Base-by-base conservation (phyloP, 35 echinoderm and acorn worm species). In the Eucidaris tribuloides region DNA sequence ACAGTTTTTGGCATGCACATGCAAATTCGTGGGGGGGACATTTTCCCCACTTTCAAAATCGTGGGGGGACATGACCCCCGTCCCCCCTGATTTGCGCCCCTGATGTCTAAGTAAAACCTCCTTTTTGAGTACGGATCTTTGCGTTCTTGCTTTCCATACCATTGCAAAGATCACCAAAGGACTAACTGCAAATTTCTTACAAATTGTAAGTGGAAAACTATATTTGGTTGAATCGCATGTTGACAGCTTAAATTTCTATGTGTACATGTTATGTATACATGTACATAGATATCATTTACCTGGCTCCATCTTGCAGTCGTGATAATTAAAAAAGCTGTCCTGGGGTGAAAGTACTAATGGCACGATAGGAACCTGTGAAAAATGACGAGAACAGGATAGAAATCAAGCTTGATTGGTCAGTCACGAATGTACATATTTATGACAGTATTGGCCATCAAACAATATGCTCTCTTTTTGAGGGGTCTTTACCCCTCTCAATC, bases 281-380 rank as follows among this genome's bases (percentile, higher is more conserved):
- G 7, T 35, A 33, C 19, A 76, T 22, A 37, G 23, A 60, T 25
- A 62, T n/a, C 24, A 80, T 20, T 76, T 60, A 85, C 88, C 88
- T 62, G 46, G 50, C 0, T 68, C 79, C 50, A 90, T 84, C 45
- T 48, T 44, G 28, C 58, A 84, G 68, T 90, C 66, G 54, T 58
- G 84, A 42, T 84, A 85, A 90, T 82, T 90, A 71, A 90, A 85
- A 62, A 90, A 90, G 43, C 81, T 48, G 45, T 84, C 80, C 32
- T 90, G 88, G 27, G 81, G 78, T 28, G 88, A 90, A 33, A 90
- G 52, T 27, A 90, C 71, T 29, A 90, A 48, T 4, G 88, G 88
- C 42, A 90, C 82, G 3, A 90, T 63, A 1, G 88, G 88, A 24
- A 89, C 50, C 87, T 89, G 79, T 37, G 34, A 52, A 79, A 32